Conservation (phyloP, 2,797 vertebrate genomes). For the Urocyon cinereoargenteus region DNA sequence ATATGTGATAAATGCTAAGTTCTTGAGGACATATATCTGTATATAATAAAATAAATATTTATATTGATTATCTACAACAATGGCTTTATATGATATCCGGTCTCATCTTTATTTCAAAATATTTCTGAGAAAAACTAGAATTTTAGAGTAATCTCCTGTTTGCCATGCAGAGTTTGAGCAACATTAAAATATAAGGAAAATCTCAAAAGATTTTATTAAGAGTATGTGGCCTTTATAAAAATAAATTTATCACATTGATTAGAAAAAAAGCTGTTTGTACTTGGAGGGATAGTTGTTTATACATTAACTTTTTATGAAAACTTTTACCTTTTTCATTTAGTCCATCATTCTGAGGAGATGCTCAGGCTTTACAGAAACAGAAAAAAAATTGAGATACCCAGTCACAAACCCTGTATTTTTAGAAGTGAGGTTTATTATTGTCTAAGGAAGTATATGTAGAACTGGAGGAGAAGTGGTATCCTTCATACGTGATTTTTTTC, state of each 20-base stretch:
- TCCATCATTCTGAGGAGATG: not conserved
- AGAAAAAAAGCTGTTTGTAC: not conserved
- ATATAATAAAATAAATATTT: not conserved
- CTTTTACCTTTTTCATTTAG: slow-evolving; percentile 8
- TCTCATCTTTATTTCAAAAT: slow-evolving; percentile 42
- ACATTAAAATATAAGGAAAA: slow-evolving; percentile 5
- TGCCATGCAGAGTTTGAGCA: not conserved
- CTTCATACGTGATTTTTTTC: not conserved
- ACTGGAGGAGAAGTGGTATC: not conserved
- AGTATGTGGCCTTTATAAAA: not conserved
- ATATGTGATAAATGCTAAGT: not conserved
- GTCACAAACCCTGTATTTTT: not conserved
- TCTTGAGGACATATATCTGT: not conserved
- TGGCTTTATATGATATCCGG: not conserved
- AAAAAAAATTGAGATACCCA: not conserved
- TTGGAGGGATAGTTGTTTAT: not conserved
- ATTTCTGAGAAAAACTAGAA: not conserved
- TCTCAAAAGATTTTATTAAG: not conserved
- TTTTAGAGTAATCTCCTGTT: not conserved
- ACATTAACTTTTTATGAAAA: slow-evolving; percentile 28
- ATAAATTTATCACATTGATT: not conserved
- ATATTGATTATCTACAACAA: not conserved
- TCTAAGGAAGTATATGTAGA: not conserved
- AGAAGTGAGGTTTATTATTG: not conserved
- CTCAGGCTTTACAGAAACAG: not conserved